Evolutionary conservation across 2,113 vertebrate species (phyloP).

Genomic region (Cyprinus carpio): DNA sequence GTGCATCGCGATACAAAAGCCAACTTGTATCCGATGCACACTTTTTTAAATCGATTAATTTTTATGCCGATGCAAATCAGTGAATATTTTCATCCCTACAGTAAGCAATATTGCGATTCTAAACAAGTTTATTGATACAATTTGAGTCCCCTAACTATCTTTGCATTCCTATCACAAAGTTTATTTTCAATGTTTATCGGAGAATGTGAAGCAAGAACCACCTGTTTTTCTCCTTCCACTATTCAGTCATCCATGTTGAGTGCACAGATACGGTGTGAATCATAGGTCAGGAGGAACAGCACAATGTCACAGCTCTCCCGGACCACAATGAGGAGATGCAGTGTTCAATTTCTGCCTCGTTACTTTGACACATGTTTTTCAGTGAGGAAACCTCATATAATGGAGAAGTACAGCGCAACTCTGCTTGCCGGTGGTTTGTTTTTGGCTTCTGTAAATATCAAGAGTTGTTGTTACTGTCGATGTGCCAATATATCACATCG

Average conservation of each 20-base stretch:
- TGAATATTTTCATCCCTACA: no score
- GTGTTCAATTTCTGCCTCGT: slow-evolving; percentile 44
- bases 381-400: slow-evolving; percentile 59
- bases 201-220: not conserved
- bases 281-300: slow-evolving; percentile 65
- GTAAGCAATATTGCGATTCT: no score
- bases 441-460: slow-evolving; percentile 40
- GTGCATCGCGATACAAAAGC: no score
- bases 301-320: slow-evolving; percentile 62
- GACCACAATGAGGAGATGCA: slow-evolving; percentile 53
- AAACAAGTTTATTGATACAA: no score
- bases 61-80: no score
- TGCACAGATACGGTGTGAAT: slow-evolving; percentile 60
- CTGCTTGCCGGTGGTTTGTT: slow-evolving; percentile 31
- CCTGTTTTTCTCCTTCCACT: slow-evolving; percentile 41
- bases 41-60: no score
- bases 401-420: slow-evolving; percentile 50
- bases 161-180: not conserved
- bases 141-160: not conserved
- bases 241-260: slow-evolving; percentile 53
- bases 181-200: not conserved
- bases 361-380: slow-evolving; percentile 62
- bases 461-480: slow-evolving; percentile 25
- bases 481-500: slow-evolving; percentile 25
- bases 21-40: no score